phyloP scores from a whole-genome alignment of 2,113 vertebrate species.

The Cyrtonyx montezumae region DNA sequence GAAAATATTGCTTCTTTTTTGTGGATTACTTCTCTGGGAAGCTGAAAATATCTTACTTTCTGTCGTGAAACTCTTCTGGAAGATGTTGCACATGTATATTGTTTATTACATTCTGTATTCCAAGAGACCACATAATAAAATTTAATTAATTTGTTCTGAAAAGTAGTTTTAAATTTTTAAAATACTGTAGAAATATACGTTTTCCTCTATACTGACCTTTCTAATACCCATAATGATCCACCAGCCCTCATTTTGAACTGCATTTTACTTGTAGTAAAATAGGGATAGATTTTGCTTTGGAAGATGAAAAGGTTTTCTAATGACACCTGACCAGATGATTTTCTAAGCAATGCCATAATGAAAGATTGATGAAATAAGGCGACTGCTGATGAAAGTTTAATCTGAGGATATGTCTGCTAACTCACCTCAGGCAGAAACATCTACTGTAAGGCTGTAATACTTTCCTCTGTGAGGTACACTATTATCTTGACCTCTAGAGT shows the following conservation, averaged over 20 bases:
- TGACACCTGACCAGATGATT: conserved; percentile 56
- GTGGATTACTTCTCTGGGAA: background rate
- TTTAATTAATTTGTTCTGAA: background rate
- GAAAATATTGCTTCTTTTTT: background rate
- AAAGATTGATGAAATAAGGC: conserved; percentile 85
- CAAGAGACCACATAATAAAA: background rate
- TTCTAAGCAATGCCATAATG: conserved; percentile 68
- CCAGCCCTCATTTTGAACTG: background rate
- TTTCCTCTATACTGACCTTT: background rate
- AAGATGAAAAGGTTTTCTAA: conserved; percentile 74
- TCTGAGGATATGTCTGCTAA: conserved; percentile 66
- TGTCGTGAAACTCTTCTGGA: background rate
- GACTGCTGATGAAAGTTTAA: conserved; percentile 83
- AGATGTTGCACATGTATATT: background rate
- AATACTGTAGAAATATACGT: background rate
- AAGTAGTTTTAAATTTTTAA: background rate
- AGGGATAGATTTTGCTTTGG: background rate
- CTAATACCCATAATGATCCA: background rate
- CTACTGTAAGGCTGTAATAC: conserved; percentile 44
- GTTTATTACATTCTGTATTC: background rate
- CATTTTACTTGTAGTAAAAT: background rate
- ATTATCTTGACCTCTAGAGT: conserved; percentile 52
- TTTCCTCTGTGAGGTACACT: background rate
- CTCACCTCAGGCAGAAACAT: conserved; percentile 50
- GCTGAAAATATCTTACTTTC: background rate